Evolutionary conservation across 2,888 invertebrate genomes (phyloP), one percentile per base, ranked within the genome.

Genomic region (Sepiola atlantica): DNA sequence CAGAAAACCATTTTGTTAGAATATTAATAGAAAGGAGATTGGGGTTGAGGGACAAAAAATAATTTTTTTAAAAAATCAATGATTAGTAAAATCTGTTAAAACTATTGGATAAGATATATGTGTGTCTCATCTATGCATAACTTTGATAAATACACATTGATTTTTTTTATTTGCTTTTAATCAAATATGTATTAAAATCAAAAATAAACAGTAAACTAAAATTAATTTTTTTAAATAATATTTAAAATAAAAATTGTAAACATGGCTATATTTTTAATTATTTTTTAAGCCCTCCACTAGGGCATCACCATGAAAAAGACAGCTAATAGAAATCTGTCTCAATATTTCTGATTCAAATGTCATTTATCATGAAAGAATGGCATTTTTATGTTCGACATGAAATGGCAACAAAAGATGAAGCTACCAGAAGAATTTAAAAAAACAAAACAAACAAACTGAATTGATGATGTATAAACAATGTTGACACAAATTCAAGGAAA

Each of bases 381-480:
- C 32, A 77, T 77, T 77, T 77, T n/a, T 14, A n/a, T n/a, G 14
- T 77, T n/a, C n/a, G 32, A 77, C 16, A 32, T 32, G 77, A 14
- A 77, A 77, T 32, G 32, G n/a, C n/a, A 77, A 57, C 8, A 57
- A 77, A n/a, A 32, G n/a, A 3, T n/a, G n/a, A 77, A 77, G 16
- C 77, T 77, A 32, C 14, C n/a, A 77, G n/a, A 77, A 77, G 28
- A 61, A n/a, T n/a, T n/a, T n/a, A n/a, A n/a, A n/a, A n/a, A n/a
- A n/a, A n/a, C n/a, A n/a, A n/a, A 61, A 32, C 4, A 45, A n/a
- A 77, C n/a, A 32, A n/a, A 14, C n/a, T 77, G 32, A 77, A 77
- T 14, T 77, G 77, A n/a, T 77, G 77, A 77, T 77, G 77, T 77
- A 77, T 77, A 77, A 77, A 77, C 77, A 77, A 77, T 77, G n/a